Conservation (phyloP, 1,140 invertebrate species). For the Sarcophaga peregrina region DNA sequence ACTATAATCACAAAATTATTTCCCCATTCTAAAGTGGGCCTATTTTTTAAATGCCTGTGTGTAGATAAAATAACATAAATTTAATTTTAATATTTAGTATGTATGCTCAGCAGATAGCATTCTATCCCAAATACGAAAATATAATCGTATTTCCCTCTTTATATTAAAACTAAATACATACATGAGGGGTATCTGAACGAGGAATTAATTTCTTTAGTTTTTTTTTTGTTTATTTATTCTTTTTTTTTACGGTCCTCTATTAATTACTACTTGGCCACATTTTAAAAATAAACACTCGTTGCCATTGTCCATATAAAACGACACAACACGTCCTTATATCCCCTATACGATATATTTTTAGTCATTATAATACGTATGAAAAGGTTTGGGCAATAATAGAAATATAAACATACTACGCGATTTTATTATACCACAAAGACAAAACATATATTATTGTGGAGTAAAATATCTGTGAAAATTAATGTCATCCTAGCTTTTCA, state of each 20-base stretch:
- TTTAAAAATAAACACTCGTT: neutral
- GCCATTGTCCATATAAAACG: neutral
- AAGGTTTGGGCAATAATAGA: no score
- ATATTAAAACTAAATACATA: no score
- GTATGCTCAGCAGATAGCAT: neutral
- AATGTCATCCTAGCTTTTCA: no score
- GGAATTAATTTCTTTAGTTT: no score
- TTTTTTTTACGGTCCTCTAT: neutral
- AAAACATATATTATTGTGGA: no score
- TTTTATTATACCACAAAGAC: no score
- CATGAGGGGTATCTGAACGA: no score
- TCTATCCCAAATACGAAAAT: neutral
- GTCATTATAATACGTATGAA: neutral
- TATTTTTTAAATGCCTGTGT: neutral
- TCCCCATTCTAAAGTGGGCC: neutral
- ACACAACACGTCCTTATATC: neutral
- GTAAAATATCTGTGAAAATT: no score
- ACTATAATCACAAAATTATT: neutral
- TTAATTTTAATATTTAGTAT: neutral
- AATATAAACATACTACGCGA: no score
- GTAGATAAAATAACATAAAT: no score
- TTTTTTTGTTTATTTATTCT: neutral
- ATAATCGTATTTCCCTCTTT: neutral
- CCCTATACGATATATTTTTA: neutral
- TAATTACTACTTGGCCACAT: neutral